A percentile compares a stretch with the other conserved stretches of the same genome.
Evolutionary conservation across 2,113 vertebrate species (phyloP).

Genomic region (Micronisus gabar): DNA sequence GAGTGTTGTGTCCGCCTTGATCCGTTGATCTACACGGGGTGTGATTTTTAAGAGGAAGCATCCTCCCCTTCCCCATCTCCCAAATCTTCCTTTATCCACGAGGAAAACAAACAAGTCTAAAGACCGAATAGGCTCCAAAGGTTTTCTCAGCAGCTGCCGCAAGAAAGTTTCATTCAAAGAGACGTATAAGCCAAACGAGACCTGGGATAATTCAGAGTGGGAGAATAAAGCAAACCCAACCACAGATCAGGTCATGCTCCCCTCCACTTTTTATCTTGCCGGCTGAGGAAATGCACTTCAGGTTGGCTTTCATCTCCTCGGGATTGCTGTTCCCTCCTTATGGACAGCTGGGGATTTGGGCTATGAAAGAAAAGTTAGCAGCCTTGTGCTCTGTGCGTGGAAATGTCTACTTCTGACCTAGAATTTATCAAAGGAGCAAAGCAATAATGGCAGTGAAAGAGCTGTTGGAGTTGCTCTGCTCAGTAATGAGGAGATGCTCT

Average conservation of each 20-base stretch:
- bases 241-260: not conserved
- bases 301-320: slow-evolving; percentile 8
- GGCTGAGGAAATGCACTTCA: not conserved
- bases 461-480: not conserved
- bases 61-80: not conserved
- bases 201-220: not conserved
- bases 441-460: not conserved
- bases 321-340: not conserved
- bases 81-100: not conserved
- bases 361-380: not conserved
- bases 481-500: slow-evolving; percentile 13
- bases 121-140: not conserved
- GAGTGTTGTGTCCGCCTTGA: not conserved
- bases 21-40: not conserved
- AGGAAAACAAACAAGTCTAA: not conserved
- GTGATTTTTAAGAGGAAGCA: not conserved
- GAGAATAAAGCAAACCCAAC: not conserved
- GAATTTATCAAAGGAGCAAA: slow-evolving; percentile 13
- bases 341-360: not conserved
- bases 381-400: not conserved
- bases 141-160: not conserved
- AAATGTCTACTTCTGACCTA: not conserved
- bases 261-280: not conserved
- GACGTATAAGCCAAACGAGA: not conserved
- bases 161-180: not conserved